phyloP scores from a whole-genome alignment of 1,140 invertebrate species.

The Heliconius melpomene region DNA sequence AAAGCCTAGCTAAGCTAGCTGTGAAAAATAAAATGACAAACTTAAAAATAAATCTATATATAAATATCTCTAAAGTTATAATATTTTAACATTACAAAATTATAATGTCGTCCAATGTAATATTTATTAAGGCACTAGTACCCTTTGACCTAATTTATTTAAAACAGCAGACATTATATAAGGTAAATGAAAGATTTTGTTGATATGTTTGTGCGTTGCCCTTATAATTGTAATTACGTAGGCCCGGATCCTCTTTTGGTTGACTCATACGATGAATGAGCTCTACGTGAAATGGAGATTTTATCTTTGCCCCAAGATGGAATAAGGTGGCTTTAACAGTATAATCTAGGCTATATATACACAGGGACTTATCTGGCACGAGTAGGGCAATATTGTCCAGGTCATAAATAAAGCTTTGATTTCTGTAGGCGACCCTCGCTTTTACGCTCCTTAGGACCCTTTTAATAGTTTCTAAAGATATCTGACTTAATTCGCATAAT shows the following conservation, averaged over 20 bases:
- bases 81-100: neutral
- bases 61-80: neutral
- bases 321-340: conserved; percentile 69
- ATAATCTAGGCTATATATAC: conserved; percentile 66
- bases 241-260: conserved; percentile 50
- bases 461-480: conserved; percentile 72
- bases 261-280: conserved; percentile 73
- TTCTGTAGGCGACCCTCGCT: conserved; percentile 71
- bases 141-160: neutral
- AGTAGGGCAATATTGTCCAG: conserved; percentile 64
- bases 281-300: conserved; percentile 74
- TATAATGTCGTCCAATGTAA: neutral
- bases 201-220: conserved; percentile 50
- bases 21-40: neutral
- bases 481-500: conserved; percentile 68
- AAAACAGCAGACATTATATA: neutral
- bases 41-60: neutral
- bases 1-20: neutral
- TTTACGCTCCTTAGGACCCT: conserved; percentile 60
- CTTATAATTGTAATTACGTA: conserved; percentile 66
- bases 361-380: conserved; percentile 67
- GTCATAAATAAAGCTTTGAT: conserved; percentile 79
- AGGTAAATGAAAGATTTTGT: conserved; percentile 45
- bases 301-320: conserved; percentile 69
- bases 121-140: neutral